Evolutionary conservation across 2,888 invertebrate species (phyloP).

Genomic region (Flexamia atlantica): DNA sequence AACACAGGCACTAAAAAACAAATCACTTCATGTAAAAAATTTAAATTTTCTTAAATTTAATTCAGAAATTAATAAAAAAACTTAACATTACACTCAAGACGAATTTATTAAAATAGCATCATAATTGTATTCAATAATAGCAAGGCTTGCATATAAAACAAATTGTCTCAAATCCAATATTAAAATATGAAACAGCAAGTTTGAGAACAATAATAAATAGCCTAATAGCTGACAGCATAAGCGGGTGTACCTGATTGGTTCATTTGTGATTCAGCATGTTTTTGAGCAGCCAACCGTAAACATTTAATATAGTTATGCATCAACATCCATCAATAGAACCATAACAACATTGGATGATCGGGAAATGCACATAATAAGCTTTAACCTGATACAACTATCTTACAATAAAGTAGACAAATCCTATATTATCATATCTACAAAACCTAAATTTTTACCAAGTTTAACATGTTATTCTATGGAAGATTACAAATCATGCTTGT

Average conservation of each 20-base stretch:
- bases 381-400: slow-evolving; percentile 24
- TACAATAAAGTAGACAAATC: slow-evolving; percentile 25
- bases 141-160: slow-evolving; percentile 8
- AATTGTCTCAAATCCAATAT: background rate
- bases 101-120: no score
- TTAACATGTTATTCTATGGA: background rate
- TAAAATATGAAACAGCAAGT: background rate
- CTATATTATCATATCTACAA: slow-evolving; percentile 32
- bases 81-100: no score
- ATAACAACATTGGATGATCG: slow-evolving; percentile 40
- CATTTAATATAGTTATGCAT: slow-evolving; percentile 40
- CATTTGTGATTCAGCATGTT: slow-evolving; percentile 56
- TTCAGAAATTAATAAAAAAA: no score
- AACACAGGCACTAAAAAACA: no score
- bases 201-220: background rate
- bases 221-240: slow-evolving; percentile 21
- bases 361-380: slow-evolving; percentile 44
- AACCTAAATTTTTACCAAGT: slow-evolving; percentile 21
- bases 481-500: slow-evolving; percentile 21
- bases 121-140: no score
- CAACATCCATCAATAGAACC: slow-evolving; percentile 32
- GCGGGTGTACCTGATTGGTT: slow-evolving; percentile 50
- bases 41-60: no score
- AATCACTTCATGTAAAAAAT: no score
- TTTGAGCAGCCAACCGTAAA: slow-evolving; percentile 55